These are phyloP conservation scores for Drosophila prostipennis DNA, from an alignment of 2,888 invertebrate genomes.

Conservation along the genomic window DNA sequence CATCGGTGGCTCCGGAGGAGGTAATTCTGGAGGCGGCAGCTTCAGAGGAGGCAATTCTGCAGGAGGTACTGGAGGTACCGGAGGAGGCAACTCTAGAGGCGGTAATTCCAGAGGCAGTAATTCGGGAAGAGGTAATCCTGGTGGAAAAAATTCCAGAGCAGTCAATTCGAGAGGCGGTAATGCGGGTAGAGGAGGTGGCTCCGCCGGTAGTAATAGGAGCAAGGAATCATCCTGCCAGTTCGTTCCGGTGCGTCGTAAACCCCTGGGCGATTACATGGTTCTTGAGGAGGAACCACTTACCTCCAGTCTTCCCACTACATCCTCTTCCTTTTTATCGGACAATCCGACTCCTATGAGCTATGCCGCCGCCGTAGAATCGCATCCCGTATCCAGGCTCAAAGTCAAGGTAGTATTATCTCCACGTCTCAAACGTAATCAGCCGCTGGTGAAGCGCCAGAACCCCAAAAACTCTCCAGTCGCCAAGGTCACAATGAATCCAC, in stretches of 20 bases:
- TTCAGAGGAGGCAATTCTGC: background rate
- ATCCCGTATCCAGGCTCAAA: background rate
- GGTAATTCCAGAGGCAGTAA: background rate
- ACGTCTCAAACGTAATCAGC: constrained; percentile 14
- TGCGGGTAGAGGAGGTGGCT: background rate
- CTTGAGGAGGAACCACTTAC: constrained; percentile 22
- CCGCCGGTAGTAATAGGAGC: constrained; percentile 5
- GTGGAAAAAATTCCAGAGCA: background rate
- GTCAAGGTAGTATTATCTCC: constrained; percentile 10
- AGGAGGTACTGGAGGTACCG: constrained; percentile 8
- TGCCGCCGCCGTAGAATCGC: constrained; percentile 53
- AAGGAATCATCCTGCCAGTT: constrained; percentile 41
- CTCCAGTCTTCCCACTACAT: background rate
- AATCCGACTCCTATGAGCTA: constrained; percentile 51
- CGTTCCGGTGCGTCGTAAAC: constrained; percentile 59
- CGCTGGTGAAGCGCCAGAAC: background rate
- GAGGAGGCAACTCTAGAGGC: background rate
- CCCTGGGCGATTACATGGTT: constrained; percentile 55
- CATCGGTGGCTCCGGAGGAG: background rate
- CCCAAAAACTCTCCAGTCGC: constrained; percentile 13
- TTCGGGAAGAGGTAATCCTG: background rate
- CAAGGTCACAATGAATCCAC: constrained; percentile 51
- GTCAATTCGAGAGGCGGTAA: background rate
- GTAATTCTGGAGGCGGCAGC: background rate
- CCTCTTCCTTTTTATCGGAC: constrained; percentile 10